Conservation (phyloP, 2,113 vertebrate genomes). For the Orthonyx spaldingii region DNA sequence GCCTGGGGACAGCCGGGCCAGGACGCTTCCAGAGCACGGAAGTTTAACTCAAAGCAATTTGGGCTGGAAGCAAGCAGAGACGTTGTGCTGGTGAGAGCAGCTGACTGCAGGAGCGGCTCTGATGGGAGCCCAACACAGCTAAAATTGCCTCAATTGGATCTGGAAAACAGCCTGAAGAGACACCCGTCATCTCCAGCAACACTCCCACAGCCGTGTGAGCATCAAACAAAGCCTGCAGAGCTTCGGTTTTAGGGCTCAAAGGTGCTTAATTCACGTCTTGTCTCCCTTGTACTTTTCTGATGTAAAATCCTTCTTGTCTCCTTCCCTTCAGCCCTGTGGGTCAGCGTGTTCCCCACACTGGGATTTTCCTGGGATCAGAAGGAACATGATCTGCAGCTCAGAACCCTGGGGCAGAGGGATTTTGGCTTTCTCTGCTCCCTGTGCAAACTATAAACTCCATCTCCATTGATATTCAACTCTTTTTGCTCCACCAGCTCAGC, state of each 20-base stretch:
- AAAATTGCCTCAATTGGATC: neutral
- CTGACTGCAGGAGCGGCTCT: neutral
- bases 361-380: neutral
- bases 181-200: neutral
- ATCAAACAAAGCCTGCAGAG: neutral
- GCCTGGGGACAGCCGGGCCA: neutral
- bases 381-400: neutral
- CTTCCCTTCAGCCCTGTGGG: neutral
- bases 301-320: neutral
- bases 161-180: neutral
- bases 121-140: neutral
- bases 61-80: neutral
- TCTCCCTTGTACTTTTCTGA: neutral
- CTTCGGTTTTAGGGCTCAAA: neutral
- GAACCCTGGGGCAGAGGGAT: rapidly evolving
- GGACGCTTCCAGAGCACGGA: neutral
- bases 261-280: neutral
- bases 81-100: neutral
- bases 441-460: neutral
- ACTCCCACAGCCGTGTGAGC: neutral
- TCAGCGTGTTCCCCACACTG: rapidly evolving
- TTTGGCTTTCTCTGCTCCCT: neutral
- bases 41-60: neutral
- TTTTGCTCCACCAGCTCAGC: neutral
- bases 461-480: rapidly evolving